phyloP scores from a whole-genome alignment of 1,140 invertebrate genomes.

The Drosophila pseudoananassae region DNA sequence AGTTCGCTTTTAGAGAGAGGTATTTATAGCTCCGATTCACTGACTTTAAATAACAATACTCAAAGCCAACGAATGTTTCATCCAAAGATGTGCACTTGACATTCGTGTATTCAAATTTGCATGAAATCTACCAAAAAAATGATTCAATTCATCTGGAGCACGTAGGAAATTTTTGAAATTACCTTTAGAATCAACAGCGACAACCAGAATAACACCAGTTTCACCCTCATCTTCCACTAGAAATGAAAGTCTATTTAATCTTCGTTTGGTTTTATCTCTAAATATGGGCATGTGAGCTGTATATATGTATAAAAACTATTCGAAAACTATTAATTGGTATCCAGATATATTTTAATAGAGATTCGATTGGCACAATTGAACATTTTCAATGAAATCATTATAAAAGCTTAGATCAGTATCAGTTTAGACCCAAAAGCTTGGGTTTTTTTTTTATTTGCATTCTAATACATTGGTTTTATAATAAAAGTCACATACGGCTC shows the following conservation, averaged over 20 bases:
- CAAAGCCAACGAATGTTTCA: neutral
- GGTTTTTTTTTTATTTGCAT: too few species aligned
- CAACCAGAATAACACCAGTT: neutral
- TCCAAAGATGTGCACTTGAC: constrained; percentile 2
- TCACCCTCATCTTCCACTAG: neutral
- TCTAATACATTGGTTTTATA: too few species aligned
- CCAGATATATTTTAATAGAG: too few species aligned
- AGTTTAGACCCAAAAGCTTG: too few species aligned
- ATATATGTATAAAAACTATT: too few species aligned
- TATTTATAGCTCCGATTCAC: constrained; percentile 12
- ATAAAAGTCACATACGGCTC: too few species aligned
- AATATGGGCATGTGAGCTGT: too few species aligned
- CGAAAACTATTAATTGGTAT: too few species aligned
- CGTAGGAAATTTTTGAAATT: neutral
- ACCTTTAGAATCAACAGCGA: constrained; percentile 3
- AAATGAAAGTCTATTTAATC: neutral
- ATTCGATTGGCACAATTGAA: too few species aligned
- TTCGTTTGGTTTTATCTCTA: neutral
- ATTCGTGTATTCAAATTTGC: constrained; percentile 17
- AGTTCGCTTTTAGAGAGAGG: constrained; percentile 4
- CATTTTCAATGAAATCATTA: too few species aligned
- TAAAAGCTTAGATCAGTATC: too few species aligned
- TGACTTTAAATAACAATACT: constrained; percentile 12
- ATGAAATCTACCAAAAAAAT: neutral
- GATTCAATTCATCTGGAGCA: neutral